Evolutionary conservation across 2,888 invertebrate species (phyloP), one percentile per base, ranked within the genome.

Genomic region (Callyntrura sp.): DNA sequence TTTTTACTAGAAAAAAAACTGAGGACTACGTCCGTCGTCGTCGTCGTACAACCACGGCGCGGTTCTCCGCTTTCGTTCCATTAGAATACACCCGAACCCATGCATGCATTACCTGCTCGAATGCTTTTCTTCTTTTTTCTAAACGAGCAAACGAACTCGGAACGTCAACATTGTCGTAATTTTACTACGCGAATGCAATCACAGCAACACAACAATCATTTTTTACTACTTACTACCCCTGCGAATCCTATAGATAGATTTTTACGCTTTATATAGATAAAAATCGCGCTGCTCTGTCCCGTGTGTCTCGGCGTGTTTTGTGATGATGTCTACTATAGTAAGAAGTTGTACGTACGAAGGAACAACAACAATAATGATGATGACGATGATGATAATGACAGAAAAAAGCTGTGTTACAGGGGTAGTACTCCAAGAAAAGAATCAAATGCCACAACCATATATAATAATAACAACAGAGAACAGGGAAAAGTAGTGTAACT

Each of bases 301-400:
- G n/a, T n/a, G 35, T 43, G 78, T 78, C 78, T 51, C 78, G 70
- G 17, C 65, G 65, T 23, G 17, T 28, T 78, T 51, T 14, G 45
- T 20, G 73, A n/a, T n/a, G n/a, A n/a, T n/a, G n/a, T n/a, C n/a
- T n/a, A n/a, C n/a, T n/a, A n/a, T 73, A 73, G 78, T 78, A 78
- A 55, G 51, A 78, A 78, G 78, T 78, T 78, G 78, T 78, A 78
- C 51, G n/a, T n/a, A n/a, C n/a, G n/a, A n/a, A n/a, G n/a, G n/a
- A n/a, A n/a, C 51, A 78, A 9, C 3, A 23, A 23, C 25, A 25
- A 51, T 12, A 11, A 23, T 51, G 25, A 45, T 45, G 17, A 70
- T 43, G 25, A 78, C 14, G 78, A 25, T 28, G 48, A 76, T 48
- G 12, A 78, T 78, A 25, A 78, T 55, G 25, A 35, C 28, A 78